Evolutionary conservation across 2,113 vertebrate genomes (phyloP).

Genomic region (Ciconia boyciana): DNA sequence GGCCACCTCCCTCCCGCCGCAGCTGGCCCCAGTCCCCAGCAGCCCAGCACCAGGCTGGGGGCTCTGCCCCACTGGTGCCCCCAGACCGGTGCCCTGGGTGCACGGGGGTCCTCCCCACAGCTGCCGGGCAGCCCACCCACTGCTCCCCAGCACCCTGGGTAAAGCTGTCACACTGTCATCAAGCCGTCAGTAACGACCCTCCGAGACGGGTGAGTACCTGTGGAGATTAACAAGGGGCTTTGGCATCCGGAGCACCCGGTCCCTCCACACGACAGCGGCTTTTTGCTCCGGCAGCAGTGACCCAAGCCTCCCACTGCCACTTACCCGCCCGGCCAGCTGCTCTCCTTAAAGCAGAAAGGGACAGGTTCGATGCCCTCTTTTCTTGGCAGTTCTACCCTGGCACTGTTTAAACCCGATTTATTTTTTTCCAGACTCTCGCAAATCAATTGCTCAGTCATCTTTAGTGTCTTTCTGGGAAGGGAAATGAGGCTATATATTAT

Average conservation of each 20-base stretch:
- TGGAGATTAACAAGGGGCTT: background rate
- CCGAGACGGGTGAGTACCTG: background rate
- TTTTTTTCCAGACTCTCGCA: background rate
- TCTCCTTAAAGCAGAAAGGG: background rate
- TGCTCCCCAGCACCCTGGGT: background rate
- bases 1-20: background rate
- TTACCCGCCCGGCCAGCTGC: background rate
- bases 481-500: background rate
- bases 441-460: conserved; percentile 17
- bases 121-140: background rate
- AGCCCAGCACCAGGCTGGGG: background rate
- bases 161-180: background rate
- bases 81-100: no score
- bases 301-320: background rate
- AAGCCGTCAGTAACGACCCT: background rate
- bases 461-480: conserved; percentile 51
- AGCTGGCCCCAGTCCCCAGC: background rate
- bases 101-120: background rate
- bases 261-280: background rate
- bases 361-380: background rate
- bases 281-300: background rate
- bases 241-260: accelerated
- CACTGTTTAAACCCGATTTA: background rate
- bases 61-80: background rate
- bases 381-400: background rate